Conservation (phyloP, 2,113 vertebrate genomes). For the Ictidomys tridecemlineatus region DNA sequence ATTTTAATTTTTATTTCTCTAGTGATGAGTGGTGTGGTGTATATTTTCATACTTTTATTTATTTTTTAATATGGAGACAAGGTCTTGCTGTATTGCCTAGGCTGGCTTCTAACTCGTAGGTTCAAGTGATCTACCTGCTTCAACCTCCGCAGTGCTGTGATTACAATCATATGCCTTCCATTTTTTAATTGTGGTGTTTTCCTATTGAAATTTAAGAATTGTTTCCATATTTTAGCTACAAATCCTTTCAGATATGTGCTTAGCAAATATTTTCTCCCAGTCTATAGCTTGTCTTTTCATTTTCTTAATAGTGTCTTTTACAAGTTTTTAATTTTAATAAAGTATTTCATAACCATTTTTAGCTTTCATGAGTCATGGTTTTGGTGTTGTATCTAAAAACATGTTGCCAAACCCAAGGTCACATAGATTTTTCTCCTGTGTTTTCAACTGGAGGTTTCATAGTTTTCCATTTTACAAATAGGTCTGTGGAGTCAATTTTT, state of each 20-base stretch:
- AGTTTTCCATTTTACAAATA: not conserved
- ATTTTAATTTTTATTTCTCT: slow-evolving; percentile 16
- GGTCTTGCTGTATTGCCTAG: not conserved
- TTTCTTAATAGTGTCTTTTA: not conserved
- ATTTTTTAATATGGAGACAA: not conserved
- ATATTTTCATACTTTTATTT: not conserved
- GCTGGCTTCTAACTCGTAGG: not conserved
- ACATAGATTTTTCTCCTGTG: not conserved
- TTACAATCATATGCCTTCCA: not conserved
- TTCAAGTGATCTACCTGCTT: not conserved
- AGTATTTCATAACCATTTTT: not conserved
- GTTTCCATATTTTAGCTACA: slow-evolving; percentile 10
- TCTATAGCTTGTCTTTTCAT: not conserved
- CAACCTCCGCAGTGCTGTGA: not conserved
- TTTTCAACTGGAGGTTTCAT: not conserved
- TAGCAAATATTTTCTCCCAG: not conserved
- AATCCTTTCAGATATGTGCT: not conserved
- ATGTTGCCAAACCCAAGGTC: not conserved
- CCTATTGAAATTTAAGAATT: slow-evolving; percentile 39
- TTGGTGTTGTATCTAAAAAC: not conserved
- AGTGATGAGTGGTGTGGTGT: not conserved
- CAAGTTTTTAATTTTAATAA: slow-evolving; percentile 37
- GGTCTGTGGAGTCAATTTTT: slow-evolving; percentile 20
- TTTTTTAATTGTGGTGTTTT: slow-evolving; percentile 14
- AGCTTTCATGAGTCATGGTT: not conserved